Conservation (phyloP, 1,140 invertebrate species). For the Drosophila varians region DNA sequence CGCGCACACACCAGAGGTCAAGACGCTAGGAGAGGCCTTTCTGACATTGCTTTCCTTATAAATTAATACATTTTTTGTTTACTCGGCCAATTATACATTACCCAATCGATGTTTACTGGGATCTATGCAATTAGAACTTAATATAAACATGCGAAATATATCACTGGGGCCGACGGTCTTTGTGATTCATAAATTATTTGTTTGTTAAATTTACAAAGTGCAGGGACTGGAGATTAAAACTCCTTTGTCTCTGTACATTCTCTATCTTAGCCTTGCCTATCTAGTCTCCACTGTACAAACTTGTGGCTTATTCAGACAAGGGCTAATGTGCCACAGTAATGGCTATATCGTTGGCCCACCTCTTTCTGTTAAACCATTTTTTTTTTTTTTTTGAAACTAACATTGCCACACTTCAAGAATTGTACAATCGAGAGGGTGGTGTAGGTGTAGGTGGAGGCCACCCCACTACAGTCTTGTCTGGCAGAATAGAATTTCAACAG, state of each 20-base stretch:
- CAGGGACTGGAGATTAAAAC: too few relatives aligned
- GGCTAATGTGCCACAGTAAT: constrained; percentile 37
- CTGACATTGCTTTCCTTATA: not conserved
- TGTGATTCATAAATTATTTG: too few relatives aligned
- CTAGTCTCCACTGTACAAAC: constrained; percentile 11
- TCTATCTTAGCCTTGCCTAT: too few relatives aligned
- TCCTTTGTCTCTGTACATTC: too few relatives aligned
- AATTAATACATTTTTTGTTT: not conserved
- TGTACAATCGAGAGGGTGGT: constrained; percentile 29
- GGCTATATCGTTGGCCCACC: constrained; percentile 16
- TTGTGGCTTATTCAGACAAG: constrained; percentile 19
- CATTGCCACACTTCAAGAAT: constrained; percentile 42
- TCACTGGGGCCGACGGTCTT: too few relatives aligned
- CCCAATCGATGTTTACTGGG: not conserved
- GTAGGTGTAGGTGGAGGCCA: constrained; percentile 23
- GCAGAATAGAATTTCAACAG: constrained; percentile 7
- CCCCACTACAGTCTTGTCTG: constrained; percentile 12
- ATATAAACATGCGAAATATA: not conserved
- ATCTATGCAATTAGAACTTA: not conserved
- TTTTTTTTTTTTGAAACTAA: constrained; percentile 26
- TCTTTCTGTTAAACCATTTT: constrained; percentile 14
- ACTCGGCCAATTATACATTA: not conserved
- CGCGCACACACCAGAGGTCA: constrained; percentile 10
- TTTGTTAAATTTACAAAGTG: too few relatives aligned
- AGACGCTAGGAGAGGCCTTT: not conserved